Conservation (phyloP, 2,888 invertebrate genomes). For the Agapostemon virescens region DNA sequence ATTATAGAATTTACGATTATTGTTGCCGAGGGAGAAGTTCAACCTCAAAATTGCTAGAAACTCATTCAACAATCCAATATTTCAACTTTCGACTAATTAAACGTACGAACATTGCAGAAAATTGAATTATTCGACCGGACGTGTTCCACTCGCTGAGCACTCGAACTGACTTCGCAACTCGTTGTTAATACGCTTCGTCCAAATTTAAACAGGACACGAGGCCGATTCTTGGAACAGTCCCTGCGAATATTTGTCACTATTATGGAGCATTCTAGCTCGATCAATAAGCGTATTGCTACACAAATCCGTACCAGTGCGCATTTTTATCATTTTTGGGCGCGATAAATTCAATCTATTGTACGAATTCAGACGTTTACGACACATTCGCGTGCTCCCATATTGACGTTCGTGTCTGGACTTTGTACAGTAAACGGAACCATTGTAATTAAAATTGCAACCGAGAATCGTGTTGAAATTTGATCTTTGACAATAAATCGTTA, state of each 20-base stretch:
- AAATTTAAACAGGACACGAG: slow-evolving; percentile 39
- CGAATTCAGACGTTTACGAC: slow-evolving; percentile 20
- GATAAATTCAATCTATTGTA: not conserved
- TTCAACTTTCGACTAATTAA: slow-evolving; percentile 2
- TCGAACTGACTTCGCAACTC: slow-evolving; percentile 30
- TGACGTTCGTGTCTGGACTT: not conserved
- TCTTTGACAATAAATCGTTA: not conserved
- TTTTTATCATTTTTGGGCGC: slow-evolving; percentile 38
- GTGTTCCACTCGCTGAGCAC: slow-evolving; percentile 29
- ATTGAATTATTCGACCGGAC: slow-evolving; percentile 26
- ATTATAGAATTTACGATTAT: not conserved
- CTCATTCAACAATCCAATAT: slow-evolving; percentile 1
- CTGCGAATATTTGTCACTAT: slow-evolving; percentile 44
- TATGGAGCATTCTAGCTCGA: slow-evolving; percentile 43
- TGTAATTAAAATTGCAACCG: not conserved
- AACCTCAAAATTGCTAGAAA: not conserved
- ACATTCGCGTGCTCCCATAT: not conserved
- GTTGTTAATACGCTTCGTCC: slow-evolving; percentile 31
- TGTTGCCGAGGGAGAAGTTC: not conserved
- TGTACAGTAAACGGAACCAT: not conserved
- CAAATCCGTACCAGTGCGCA: slow-evolving; percentile 33
- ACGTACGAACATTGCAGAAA: not conserved
- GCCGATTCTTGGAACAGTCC: slow-evolving; percentile 43
- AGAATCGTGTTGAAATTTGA: not conserved
- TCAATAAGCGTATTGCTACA: slow-evolving; percentile 41